phyloP scores from a whole-genome alignment of 2,797 vertebrate genomes.

The Oreortyx pictus region DNA sequence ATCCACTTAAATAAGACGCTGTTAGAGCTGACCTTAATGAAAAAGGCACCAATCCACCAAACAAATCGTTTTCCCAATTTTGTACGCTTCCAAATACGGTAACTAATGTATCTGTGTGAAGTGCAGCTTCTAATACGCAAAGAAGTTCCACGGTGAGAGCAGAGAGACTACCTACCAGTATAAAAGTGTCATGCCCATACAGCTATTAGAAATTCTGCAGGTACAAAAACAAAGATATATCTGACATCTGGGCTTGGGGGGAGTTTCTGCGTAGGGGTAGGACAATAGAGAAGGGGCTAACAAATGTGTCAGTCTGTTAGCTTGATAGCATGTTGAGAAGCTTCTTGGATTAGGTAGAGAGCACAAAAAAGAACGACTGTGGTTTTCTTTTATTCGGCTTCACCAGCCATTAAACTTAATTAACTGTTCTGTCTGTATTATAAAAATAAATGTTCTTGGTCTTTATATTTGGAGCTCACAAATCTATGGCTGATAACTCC shows the following conservation, averaged over 20 bases:
- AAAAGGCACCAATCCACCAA: not conserved
- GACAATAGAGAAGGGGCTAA: not conserved
- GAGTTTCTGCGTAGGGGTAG: not conserved
- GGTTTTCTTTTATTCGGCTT: not conserved
- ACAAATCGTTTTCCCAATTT: not conserved
- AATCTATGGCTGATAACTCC: not conserved
- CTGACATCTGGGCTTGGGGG: not conserved
- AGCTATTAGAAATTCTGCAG: not conserved
- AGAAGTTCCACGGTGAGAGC: not conserved
- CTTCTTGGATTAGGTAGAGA: not conserved
- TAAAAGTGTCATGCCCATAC: not conserved
- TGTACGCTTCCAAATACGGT: not conserved
- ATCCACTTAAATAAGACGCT: not conserved
- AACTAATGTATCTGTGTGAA: not conserved
- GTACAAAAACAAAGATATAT: not conserved
- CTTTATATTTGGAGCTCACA: not conserved
- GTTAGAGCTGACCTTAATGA: not conserved
- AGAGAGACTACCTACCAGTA: not conserved
- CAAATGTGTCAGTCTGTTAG: not conserved
- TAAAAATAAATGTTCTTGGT: not conserved
- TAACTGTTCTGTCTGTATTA: not conserved
- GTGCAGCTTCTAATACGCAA: not conserved
- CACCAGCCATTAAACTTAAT: not conserved
- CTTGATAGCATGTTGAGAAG: not conserved
- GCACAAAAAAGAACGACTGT: not conserved